phyloP scores from a whole-genome alignment of 2,888 invertebrate species.

The Tetragonula carbonaria region DNA sequence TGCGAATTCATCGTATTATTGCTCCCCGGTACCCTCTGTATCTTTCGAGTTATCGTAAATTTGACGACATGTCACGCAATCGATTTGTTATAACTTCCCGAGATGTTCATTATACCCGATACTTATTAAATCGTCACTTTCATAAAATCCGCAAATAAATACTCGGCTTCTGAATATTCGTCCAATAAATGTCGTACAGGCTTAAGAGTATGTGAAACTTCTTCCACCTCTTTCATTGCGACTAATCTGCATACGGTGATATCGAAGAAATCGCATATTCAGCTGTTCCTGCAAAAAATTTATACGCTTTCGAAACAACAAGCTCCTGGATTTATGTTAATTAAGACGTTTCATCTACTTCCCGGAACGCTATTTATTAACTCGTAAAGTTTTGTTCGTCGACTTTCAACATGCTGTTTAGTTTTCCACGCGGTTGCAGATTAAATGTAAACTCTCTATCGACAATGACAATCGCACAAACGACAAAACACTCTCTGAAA shows the following conservation, averaged over 20 bases:
- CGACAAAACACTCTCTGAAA: background rate
- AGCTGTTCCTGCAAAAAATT: constrained; percentile 6
- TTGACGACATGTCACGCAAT: background rate
- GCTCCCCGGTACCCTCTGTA: no score
- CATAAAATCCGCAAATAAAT: background rate
- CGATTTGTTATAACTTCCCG: background rate
- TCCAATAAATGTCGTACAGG: background rate
- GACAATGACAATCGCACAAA: background rate
- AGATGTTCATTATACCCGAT: background rate
- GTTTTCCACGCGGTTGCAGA: background rate
- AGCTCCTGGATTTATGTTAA: constrained; percentile 3
- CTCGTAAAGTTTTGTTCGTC: background rate
- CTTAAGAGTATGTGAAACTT: background rate
- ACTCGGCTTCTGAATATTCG: background rate
- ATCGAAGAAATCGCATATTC: background rate
- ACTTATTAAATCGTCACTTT: background rate
- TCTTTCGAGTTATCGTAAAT: background rate
- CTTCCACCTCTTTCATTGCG: background rate
- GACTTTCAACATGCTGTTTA: background rate
- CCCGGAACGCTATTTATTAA: constrained; percentile 6
- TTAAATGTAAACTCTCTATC: no score
- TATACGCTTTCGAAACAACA: background rate
- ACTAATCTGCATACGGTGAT: background rate
- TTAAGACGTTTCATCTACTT: constrained; percentile 4
- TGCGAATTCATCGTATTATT: background rate